Base-by-base conservation (phyloP, 2,888 invertebrate genomes). In the Entomobrya multifasciata region DNA sequence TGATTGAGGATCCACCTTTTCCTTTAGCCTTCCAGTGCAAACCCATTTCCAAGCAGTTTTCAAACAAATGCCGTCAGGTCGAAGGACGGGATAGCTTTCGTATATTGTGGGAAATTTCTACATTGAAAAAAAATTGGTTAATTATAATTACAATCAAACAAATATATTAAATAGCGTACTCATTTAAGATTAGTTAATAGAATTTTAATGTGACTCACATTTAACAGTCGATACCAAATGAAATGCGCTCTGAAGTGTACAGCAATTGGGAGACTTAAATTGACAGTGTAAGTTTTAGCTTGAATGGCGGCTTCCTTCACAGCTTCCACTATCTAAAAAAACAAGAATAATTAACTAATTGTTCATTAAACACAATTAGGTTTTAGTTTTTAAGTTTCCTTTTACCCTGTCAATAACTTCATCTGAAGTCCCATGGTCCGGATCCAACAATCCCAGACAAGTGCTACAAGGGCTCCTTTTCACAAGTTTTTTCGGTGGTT, bases 21-120 rank as follows among this genome's bases (percentile, higher is more conserved):
- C 86, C 17, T 95, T 94, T 25, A 97, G 92, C 79, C 93, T 92
- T 0, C 94, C 93, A 77, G 95, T 95, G 78, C 95, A 94, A 13
- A 95, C 94, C 93, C 95, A 95, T 92, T 97, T 97, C 94, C 96
- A 96, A 0, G 95, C 95, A 92, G 97, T 96, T 92, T 97, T 97
- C 0, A 96, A 92, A 0, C 95, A 90, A 13, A 92, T 91, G 3
- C 87, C 80, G 65, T 91, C 91, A 15, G 91, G 91, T 62, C 90
- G 90, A 44, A 89, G 86, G 52, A 87, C 90, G 22, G 91, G 62
- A 90, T 92, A 52, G 89, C 89, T 90, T 93, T 93, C 78, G 94
- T 94, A 92, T 79, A 91, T 93, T 0, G 92, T 91, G 0, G 94
- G 93, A 91, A 95, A 95, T 87, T 94, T 93, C 0, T 36, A 36